Conservation (phyloP, 2,888 invertebrate genomes). For the Apodemia hepburni region DNA sequence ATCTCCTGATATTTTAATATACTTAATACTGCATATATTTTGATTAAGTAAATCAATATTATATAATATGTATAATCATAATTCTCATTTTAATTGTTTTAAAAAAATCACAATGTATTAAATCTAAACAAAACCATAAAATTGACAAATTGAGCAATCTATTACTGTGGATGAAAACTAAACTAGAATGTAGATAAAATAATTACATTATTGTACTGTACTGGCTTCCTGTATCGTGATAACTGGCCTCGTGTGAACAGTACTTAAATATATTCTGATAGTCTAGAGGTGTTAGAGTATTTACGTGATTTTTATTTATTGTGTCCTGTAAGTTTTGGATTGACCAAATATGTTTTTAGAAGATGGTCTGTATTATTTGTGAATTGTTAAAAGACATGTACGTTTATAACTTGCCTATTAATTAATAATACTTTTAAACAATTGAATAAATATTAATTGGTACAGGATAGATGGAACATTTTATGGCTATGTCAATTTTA, state of each 20-base stretch:
- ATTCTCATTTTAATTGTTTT: too few relatives aligned
- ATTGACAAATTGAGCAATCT: too few relatives aligned
- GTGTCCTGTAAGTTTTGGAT: conserved; percentile 28
- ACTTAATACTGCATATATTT: too few relatives aligned
- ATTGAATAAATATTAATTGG: background rate
- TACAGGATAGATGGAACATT: background rate
- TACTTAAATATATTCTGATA: conserved; percentile 38
- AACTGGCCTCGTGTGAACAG: background rate
- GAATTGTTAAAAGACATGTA: conserved; percentile 10
- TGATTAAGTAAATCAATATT: too few relatives aligned
- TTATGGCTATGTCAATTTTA: background rate
- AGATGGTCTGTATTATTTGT: background rate
- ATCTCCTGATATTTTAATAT: too few relatives aligned
- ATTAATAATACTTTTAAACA: background rate
- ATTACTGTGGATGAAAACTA: too few relatives aligned
- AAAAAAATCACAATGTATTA: too few relatives aligned
- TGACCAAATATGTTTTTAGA: conserved; percentile 17
- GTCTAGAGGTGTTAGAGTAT: conserved; percentile 35
- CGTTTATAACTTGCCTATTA: background rate
- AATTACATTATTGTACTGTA: background rate
- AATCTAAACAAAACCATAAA: too few relatives aligned
- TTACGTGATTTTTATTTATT: conserved; percentile 41
- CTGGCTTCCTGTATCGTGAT: background rate
- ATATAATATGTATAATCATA: too few relatives aligned
- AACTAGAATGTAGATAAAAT: background rate